Evolutionary conservation across 2,888 invertebrate genomes (phyloP).

Genomic region (Latheticus oryzae): DNA sequence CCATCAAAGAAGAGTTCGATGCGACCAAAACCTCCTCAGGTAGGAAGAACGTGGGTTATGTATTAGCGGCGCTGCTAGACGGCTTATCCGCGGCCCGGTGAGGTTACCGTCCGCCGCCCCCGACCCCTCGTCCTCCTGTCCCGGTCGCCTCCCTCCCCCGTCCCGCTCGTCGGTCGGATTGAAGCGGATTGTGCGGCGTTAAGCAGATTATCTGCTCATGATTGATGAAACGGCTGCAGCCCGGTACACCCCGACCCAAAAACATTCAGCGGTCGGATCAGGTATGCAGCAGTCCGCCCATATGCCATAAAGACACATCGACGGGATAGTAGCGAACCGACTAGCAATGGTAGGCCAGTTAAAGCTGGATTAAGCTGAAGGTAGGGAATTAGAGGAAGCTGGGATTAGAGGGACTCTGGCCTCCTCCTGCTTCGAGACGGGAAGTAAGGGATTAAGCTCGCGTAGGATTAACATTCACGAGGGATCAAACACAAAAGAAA

Average conservation of each 20-base stretch:
- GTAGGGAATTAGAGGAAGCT: conserved; percentile 67
- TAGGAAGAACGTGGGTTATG: conserved; percentile 60
- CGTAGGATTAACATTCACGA: conserved; percentile 64
- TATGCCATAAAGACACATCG: conserved; percentile 54
- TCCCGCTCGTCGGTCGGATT: conserved; percentile 58
- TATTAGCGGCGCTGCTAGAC: conserved; percentile 9
- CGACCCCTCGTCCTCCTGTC: conserved; percentile 10
- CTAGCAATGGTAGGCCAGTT: conserved; percentile 62
- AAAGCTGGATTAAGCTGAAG: conserved; percentile 67
- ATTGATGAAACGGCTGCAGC: conserved; percentile 69
- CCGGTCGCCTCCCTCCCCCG: conserved; percentile 46
- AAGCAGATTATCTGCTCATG: conserved; percentile 75
- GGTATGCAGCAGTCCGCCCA: conserved; percentile 53
- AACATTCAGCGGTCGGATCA: conserved; percentile 59
- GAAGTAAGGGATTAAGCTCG: conserved; percentile 64
- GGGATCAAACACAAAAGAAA: conserved; percentile 63
- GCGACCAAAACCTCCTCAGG: conserved; percentile 72
- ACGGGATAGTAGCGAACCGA: conserved; percentile 54
- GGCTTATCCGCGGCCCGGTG: conserved; percentile 18
- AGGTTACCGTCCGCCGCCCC: background rate
- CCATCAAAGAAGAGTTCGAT: conserved; percentile 75
- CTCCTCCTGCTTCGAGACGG: conserved; percentile 62
- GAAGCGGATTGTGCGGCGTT: conserved; percentile 68
- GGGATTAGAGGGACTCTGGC: conserved; percentile 65
- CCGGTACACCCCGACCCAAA: conserved; percentile 61